Evolutionary conservation across 2,113 vertebrate genomes (phyloP).

Genomic region (Zeus faber): DNA sequence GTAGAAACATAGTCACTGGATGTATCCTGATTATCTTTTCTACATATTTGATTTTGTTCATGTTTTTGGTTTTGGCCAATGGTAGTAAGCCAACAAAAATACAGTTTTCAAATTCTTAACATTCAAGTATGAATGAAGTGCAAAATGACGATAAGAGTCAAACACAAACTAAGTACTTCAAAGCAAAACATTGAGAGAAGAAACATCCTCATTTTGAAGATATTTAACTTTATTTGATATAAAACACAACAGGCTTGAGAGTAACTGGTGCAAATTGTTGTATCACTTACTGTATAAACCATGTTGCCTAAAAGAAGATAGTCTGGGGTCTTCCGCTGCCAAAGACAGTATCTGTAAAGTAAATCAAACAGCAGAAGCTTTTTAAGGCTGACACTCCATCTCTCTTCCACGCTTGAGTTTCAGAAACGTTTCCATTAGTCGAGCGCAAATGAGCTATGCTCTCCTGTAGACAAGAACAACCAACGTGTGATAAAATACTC

Average conservation of each 20-base stretch:
- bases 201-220: slow-evolving; percentile 15
- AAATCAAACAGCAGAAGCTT: slow-evolving; percentile 62
- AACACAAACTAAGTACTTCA: no score
- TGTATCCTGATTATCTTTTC: not conserved
- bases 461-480: not conserved
- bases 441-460: slow-evolving; percentile 6
- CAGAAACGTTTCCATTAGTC: slow-evolving; percentile 47
- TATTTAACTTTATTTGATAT: slow-evolving; percentile 17
- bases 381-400: slow-evolving; percentile 30
- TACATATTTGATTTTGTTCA: no score
- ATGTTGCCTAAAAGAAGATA: slow-evolving; percentile 96
- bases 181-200: no score
- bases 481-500: slow-evolving; percentile 17
- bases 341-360: slow-evolving; percentile 85
- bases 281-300: slow-evolving; percentile 93
- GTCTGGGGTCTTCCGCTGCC: slow-evolving; percentile 91
- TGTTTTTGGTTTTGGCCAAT: not conserved
- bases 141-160: no score
- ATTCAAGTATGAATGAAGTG: no score
- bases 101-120: no score
- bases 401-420: slow-evolving; percentile 12
- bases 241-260: slow-evolving; percentile 20
- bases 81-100: no score
- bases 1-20: not conserved
- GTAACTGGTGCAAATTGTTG: slow-evolving; percentile 6